Conservation (phyloP, 2,888 invertebrate genomes). For the Agriopis marginaria region DNA sequence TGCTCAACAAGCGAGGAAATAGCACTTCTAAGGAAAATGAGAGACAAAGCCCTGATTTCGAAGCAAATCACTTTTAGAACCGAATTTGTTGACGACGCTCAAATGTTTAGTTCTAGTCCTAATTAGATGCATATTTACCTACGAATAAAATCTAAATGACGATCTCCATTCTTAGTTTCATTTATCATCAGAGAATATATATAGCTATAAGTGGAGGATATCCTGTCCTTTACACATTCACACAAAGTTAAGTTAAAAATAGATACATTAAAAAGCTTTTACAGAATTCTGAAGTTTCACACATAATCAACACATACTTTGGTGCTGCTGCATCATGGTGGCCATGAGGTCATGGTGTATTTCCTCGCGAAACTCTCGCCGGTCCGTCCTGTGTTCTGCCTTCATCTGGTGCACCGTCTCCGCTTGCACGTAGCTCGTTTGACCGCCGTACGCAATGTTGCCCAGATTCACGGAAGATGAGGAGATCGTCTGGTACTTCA, state of each 20-base stretch:
- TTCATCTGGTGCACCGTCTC: slow-evolving; percentile 70
- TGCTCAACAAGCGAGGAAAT: slow-evolving; percentile 19
- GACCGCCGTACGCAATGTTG: slow-evolving; percentile 78
- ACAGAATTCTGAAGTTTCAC: neutral
- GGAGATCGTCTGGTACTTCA: slow-evolving; percentile 83
- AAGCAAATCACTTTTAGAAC: slow-evolving; percentile 1
- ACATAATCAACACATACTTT: slow-evolving; percentile 54
- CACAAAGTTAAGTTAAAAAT: neutral
- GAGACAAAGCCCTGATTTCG: slow-evolving; percentile 17
- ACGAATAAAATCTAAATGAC: too few relatives aligned
- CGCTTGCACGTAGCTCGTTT: slow-evolving; percentile 69
- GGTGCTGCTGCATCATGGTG: slow-evolving; percentile 81
- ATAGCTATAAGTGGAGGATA: neutral
- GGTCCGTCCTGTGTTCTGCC: slow-evolving; percentile 69
- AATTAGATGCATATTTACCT: too few relatives aligned
- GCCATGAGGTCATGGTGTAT: slow-evolving; percentile 86
- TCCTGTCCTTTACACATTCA: neutral
- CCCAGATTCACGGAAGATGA: slow-evolving; percentile 79
- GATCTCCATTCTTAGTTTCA: too few relatives aligned
- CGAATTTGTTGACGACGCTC: slow-evolving; percentile 11
- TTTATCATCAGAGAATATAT: too few relatives aligned
- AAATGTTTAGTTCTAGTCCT: neutral
- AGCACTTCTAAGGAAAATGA: slow-evolving; percentile 16
- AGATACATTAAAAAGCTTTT: neutral
- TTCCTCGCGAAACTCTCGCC: slow-evolving; percentile 81